Conservation (phyloP, 1,140 invertebrate genomes). For the Drosophila sulfurigaster region DNA sequence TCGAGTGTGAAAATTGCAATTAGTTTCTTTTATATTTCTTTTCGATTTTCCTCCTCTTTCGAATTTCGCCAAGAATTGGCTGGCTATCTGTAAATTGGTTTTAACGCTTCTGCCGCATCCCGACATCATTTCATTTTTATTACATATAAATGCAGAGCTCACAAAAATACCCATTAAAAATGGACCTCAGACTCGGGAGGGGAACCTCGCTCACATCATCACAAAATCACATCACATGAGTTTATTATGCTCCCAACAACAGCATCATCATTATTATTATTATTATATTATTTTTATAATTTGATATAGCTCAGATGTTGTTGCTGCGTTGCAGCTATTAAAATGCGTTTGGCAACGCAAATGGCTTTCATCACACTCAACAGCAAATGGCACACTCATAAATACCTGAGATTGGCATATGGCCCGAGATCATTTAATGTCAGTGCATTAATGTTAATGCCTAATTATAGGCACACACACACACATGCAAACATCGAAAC, state of each 20-base stretch:
- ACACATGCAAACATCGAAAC: not conserved
- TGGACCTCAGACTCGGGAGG: slow-evolving; percentile 13
- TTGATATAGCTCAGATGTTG: slow-evolving; percentile 2
- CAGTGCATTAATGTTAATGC: slow-evolving; percentile 47
- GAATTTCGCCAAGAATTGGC: slow-evolving; percentile 10
- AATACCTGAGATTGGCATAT: slow-evolving; percentile 53
- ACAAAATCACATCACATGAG: not conserved
- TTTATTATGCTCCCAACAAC: slow-evolving; percentile 28
- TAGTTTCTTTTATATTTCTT: slow-evolving; percentile 53
- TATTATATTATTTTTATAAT: slow-evolving; percentile 30
- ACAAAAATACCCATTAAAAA: slow-evolving; percentile 34
- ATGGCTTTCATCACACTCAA: slow-evolving; percentile 46
- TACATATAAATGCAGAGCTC: slow-evolving; percentile 26
- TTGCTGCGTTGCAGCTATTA: slow-evolving; percentile 28
- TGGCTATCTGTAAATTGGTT: slow-evolving; percentile 19
- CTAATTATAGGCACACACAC: slow-evolving; percentile 25
- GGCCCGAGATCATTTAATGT: slow-evolving; percentile 49
- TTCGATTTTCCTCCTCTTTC: not conserved
- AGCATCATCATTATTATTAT: slow-evolving; percentile 20
- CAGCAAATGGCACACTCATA: slow-evolving; percentile 20
- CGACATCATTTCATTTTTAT: slow-evolving; percentile 5
- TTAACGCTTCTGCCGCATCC: slow-evolving; percentile 12
- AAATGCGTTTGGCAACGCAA: slow-evolving; percentile 46
- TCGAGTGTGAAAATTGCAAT: slow-evolving; percentile 57
- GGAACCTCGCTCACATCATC: not conserved